Evolutionary conservation across 2,888 invertebrate species (phyloP).

Genomic region (Linnaemya vulpina): DNA sequence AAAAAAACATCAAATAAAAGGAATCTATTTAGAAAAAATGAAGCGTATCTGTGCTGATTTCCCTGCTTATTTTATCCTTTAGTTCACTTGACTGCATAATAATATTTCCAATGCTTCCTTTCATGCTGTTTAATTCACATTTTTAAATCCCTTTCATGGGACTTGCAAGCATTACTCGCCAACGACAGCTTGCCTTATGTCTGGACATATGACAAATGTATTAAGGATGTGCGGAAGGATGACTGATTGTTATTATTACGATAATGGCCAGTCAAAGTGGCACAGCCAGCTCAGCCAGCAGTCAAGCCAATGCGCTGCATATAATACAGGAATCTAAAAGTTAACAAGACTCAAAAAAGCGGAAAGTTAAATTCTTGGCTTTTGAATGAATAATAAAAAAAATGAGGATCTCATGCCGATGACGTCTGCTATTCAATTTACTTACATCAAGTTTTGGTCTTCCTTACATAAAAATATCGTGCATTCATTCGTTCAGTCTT

Average conservation of each 20-base stretch:
- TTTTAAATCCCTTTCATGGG: constrained; percentile 10
- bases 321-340: not conserved
- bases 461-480: constrained; percentile 52
- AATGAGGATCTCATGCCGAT: constrained; percentile 37
- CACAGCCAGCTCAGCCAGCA: constrained; percentile 20
- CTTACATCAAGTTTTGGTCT: constrained; percentile 35
- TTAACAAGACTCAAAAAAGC: not conserved
- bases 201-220: constrained; percentile 45
- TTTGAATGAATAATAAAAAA: not conserved
- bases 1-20: not conserved
- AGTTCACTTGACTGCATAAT: constrained; percentile 56
- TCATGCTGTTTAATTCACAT: constrained; percentile 26
- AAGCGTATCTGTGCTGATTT: constrained; percentile 6
- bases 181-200: constrained; percentile 14
- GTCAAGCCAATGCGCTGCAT: not conserved
- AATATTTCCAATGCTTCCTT: constrained; percentile 7
- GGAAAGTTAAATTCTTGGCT: not conserved
- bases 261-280: constrained; percentile 39
- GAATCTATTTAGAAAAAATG: not conserved
- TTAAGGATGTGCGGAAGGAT: constrained; percentile 51
- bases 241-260: constrained; percentile 34
- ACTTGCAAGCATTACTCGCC: constrained; percentile 1
- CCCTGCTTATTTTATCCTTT: constrained; percentile 35
- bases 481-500: constrained; percentile 5
- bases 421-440: constrained; percentile 62